Conservation (phyloP, 2,888 invertebrate genomes). For the Antitype chi region DNA sequence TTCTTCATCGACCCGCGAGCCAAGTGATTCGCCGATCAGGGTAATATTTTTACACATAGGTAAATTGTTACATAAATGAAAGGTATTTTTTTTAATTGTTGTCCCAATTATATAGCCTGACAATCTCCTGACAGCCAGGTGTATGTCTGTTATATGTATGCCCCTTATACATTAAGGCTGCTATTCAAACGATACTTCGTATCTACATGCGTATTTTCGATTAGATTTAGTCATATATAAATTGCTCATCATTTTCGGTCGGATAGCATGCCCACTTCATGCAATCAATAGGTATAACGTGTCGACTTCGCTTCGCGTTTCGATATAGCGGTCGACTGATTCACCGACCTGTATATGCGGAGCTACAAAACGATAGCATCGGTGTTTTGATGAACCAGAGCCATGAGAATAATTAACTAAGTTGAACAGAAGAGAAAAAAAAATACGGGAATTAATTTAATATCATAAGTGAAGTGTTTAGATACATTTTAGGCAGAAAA, state of each 20-base stretch:
- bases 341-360: constrained; percentile 31
- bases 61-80: constrained; percentile 28
- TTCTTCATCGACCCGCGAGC: constrained; percentile 91
- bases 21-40: constrained; percentile 90
- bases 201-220: too few relatives aligned
- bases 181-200: not conserved
- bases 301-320: not conserved
- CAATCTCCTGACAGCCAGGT: not conserved
- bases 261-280: constrained; percentile 28
- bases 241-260: too few relatives aligned
- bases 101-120: not conserved
- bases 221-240: too few relatives aligned
- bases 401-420: not conserved
- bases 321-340: constrained; percentile 6
- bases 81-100: constrained; percentile 79
- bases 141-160: not conserved
- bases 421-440: not conserved
- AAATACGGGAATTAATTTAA: not conserved
- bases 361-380: constrained; percentile 11
- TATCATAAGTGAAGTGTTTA: not conserved
- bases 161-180: not conserved
- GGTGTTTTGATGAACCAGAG: not conserved
- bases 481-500: not conserved
- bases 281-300: not conserved
- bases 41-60: constrained; percentile 16